phyloP scores from a whole-genome alignment of 2,888 invertebrate genomes.

The Abscondita cerata region DNA sequence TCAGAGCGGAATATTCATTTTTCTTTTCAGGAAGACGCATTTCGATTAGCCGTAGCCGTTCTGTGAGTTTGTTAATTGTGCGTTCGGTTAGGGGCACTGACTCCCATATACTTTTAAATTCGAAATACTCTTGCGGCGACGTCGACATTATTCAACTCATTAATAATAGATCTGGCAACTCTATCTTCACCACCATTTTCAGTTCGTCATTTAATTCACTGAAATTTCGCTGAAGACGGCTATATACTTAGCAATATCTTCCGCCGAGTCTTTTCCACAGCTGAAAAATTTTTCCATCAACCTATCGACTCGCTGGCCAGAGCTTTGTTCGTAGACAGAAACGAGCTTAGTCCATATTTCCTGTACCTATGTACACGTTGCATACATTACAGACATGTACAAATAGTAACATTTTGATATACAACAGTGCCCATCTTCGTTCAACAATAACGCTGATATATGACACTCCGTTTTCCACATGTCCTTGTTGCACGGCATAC shows the following conservation, averaged over 20 bases:
- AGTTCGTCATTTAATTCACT: slow-evolving; percentile 7
- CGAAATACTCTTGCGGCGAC: slow-evolving; percentile 20
- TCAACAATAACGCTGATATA: not conserved
- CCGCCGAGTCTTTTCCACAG: too few species aligned
- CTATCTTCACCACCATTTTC: not conserved
- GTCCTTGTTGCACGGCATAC: not conserved
- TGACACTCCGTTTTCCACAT: not conserved
- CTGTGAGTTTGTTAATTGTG: too few species aligned
- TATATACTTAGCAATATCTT: slow-evolving; percentile 33
- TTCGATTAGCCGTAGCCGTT: too few species aligned
- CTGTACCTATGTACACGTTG: too few species aligned
- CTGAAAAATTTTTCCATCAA: too few species aligned
- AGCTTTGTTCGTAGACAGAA: too few species aligned
- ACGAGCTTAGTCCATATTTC: too few species aligned
- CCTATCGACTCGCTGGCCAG: too few species aligned
- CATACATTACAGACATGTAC: too few species aligned
- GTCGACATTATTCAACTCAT: slow-evolving; percentile 14
- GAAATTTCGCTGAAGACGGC: slow-evolving; percentile 9
- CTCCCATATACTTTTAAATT: slow-evolving; percentile 27
- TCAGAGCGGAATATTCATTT: too few species aligned
- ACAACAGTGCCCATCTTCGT: not conserved
- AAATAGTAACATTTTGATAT: too few species aligned
- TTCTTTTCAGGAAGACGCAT: too few species aligned
- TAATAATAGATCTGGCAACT: not conserved
- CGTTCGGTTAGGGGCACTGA: slow-evolving; percentile 18